phyloP scores from a whole-genome alignment of 1,140 invertebrate genomes.

The Adoxophyes honmai region DNA sequence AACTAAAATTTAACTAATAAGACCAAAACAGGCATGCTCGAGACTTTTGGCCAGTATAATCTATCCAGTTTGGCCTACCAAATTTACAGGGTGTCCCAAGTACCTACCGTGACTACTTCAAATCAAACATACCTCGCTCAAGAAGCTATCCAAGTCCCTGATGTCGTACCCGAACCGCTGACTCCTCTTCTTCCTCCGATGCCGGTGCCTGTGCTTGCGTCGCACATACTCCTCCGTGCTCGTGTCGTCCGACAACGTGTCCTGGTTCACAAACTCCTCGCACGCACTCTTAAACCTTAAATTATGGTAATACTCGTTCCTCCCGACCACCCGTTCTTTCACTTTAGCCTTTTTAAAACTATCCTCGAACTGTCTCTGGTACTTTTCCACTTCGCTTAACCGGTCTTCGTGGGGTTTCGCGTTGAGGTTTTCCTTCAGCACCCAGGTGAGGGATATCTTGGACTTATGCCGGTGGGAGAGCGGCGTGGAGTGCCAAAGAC shows the following conservation, averaged over 20 bases:
- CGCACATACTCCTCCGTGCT: conserved; percentile 53
- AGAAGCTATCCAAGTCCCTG: conserved; percentile 84
- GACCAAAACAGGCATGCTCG: too few species aligned
- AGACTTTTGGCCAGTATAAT: too few species aligned
- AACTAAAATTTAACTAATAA: too few species aligned
- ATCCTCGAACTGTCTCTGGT: conserved; percentile 31
- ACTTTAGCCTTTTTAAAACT: conserved; percentile 34
- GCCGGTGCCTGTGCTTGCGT: conserved; percentile 53
- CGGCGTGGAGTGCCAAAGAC: conserved; percentile 71
- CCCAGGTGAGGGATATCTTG: conserved; percentile 84
- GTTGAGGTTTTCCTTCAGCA: conserved; percentile 79
- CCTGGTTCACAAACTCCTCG: conserved; percentile 52
- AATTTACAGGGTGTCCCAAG: too few species aligned
- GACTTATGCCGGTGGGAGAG: conserved; percentile 76
- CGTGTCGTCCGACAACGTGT: conserved; percentile 49
- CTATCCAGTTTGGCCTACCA: too few species aligned
- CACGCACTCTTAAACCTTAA: conserved; percentile 58
- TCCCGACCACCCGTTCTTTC: conserved; percentile 47
- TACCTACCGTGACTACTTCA: too few species aligned
- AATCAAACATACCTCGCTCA: conserved; percentile 79
- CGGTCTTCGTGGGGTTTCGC: conserved; percentile 51
- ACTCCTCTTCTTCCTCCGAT: conserved; percentile 55
- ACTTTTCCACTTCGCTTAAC: conserved; percentile 27
- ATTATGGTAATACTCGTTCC: conserved; percentile 63
- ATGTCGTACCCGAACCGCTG: conserved; percentile 85